Conservation (phyloP, 2,113 vertebrate genomes). For the Ameiurus melas region DNA sequence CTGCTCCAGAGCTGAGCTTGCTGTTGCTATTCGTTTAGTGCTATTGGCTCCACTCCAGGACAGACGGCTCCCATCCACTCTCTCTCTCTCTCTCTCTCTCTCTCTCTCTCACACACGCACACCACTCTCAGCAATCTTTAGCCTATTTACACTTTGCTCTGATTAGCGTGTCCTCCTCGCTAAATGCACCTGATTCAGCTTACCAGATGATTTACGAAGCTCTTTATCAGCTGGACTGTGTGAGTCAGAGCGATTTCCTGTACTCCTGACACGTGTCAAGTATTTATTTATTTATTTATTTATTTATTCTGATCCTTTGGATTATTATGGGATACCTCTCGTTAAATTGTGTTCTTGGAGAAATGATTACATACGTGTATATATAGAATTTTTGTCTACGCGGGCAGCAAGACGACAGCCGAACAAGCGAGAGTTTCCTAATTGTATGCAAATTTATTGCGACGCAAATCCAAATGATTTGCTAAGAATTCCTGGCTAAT, state of each 20-base stretch:
- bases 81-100: neutral
- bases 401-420: no score
- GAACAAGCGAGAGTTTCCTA: no score
- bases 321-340: no score
- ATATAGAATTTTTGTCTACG: no score
- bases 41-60: neutral
- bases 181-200: neutral
- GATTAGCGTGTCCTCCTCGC: neutral
- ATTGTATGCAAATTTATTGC: no score
- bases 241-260: neutral
- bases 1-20: neutral
- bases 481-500: neutral
- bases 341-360: no score
- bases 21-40: neutral
- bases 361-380: no score
- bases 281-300: no score
- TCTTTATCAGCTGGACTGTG: neutral
- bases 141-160: neutral
- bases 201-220: neutral
- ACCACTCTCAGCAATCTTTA: neutral
- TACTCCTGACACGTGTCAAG: neutral
- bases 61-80: neutral
- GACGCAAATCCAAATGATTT: no score
- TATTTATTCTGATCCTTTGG: no score
- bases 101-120: neutral